Conservation (phyloP, 2,113 vertebrate species). For the Conger conger region DNA sequence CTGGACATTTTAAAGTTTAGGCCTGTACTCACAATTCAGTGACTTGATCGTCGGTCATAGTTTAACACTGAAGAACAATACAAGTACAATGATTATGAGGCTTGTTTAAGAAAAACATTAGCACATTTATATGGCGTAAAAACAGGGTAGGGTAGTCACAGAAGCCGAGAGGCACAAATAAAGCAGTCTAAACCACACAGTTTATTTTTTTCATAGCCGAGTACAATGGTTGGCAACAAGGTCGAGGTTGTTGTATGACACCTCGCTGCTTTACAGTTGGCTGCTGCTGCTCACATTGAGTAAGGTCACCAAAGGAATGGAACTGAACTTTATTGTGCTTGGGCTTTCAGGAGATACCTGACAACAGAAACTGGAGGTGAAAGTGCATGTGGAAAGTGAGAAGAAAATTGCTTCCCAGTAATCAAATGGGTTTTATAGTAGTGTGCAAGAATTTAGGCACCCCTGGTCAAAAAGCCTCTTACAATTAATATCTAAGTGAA, state of each 20-base stretch:
- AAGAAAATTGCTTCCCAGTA: background rate
- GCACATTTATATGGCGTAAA: background rate
- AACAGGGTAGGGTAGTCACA: background rate
- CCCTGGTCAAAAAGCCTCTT: too few species aligned
- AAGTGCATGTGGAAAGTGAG: background rate
- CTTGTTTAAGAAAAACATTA: too few species aligned
- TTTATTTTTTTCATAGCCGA: background rate
- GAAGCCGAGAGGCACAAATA: background rate
- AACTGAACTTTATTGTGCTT: background rate
- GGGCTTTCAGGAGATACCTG: background rate
- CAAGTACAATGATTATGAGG: too few species aligned
- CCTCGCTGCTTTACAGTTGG: background rate
- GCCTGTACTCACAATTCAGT: too few species aligned
- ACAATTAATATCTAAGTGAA: too few species aligned
- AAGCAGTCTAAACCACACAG: background rate
- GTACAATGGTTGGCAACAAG: background rate
- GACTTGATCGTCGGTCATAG: background rate
- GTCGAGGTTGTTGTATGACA: background rate
- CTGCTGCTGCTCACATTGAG: background rate
- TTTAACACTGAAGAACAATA: background rate
- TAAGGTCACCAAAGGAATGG: background rate
- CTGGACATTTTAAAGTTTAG: too few species aligned
- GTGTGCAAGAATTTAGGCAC: too few species aligned
- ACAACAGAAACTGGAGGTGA: background rate
- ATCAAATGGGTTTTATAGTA: too few species aligned